Base-by-base conservation (phyloP, 2,113 vertebrate species). In the Anhinga rufa region DNA sequence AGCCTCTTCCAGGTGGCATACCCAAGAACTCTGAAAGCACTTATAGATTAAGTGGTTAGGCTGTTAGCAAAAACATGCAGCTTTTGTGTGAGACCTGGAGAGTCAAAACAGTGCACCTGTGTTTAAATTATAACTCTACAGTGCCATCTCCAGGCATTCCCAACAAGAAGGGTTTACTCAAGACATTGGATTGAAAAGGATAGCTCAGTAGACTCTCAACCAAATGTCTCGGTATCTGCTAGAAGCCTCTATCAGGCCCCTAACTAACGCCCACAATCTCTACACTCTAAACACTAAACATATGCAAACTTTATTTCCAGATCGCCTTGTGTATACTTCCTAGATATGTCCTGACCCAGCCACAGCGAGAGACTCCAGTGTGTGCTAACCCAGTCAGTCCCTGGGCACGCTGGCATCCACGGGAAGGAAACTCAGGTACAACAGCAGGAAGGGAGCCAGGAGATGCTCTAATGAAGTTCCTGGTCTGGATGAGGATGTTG, bases 281-380 rank as follows among this genome's bases (percentile, higher is more conserved):
- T 52, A 7, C 16, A 29, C 19, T 14, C n/a, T 36, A 36, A 61
- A n/a, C 46, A 72, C 75, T 32, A 19, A 75, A 68, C 81, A 62
- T 9, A 22, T 32, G 25, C 3, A 1, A 4, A 48, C 69, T 48
- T 48, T 16, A 55, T 12, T 29, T 92, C 32, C 48, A 75, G 18
- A 26, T 75, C 29, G 19, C 48, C 61, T 61, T 32, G 34, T 22
- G 12, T 48, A 12, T 61, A 25, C 34, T 78, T 38, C 57, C 54
- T 34, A 66, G 38, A 20, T 38, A 58, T 20, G 44, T 24, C 44
- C 57, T 51, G 21, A 57, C 18, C 7, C 26, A 55, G 48, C 14
- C 1, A 1, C 48, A 65, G 58, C 0, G 1, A 74, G 54, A 58
- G 22, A 40, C 32, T 65, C 21, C 29, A 5, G 10, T 6, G 6